Conservation (phyloP, 2,113 vertebrate species). For the Gnathonemus echidnorhynchus region DNA sequence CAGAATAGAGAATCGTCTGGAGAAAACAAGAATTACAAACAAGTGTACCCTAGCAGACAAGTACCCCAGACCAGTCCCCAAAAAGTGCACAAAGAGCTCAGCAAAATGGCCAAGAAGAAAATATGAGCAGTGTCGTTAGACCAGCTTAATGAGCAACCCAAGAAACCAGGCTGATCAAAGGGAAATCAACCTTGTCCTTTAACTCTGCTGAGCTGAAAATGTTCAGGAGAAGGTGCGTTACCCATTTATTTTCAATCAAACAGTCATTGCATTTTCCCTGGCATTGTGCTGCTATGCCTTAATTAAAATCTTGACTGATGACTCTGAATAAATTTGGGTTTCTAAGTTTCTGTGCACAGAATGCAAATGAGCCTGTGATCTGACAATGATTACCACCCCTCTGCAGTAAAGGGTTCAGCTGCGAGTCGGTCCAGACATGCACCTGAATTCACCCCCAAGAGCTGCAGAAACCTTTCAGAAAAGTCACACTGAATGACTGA, state of each 20-base stretch:
- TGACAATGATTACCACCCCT: constrained; percentile 13
- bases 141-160: background rate
- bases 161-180: background rate
- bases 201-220: constrained; percentile 1
- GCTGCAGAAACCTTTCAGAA: background rate
- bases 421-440: background rate
- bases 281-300: constrained; percentile 44
- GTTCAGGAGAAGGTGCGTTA: constrained; percentile 18
- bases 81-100: background rate
- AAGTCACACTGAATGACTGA: background rate
- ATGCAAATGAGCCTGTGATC: constrained; percentile 19
- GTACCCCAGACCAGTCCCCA: background rate
- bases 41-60: background rate
- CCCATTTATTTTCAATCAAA: constrained; percentile 26
- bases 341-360: constrained; percentile 14
- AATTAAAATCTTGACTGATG: constrained; percentile 63
- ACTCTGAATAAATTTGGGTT: constrained; percentile 32
- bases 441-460: background rate
- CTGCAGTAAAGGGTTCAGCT: background rate
- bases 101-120: background rate
- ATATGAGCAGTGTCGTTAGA: background rate
- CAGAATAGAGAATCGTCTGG: background rate
- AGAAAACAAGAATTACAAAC: background rate
- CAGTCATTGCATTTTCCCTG: constrained; percentile 21
- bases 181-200: background rate